Conservation (phyloP, 2,888 invertebrate species). For the Mantis religiosa region DNA sequence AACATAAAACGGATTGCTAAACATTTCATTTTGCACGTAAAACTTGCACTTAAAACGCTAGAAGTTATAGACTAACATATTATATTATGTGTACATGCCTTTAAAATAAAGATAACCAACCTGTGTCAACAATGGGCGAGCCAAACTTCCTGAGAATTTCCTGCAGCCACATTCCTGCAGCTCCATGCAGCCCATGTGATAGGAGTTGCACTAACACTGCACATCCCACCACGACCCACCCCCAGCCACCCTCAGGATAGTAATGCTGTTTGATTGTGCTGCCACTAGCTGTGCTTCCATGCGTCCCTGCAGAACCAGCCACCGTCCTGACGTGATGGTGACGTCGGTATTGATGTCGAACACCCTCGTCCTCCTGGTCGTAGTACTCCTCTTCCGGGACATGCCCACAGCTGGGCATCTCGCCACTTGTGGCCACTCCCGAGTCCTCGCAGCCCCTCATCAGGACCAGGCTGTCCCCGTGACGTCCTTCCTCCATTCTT, state of each 20-base stretch:
- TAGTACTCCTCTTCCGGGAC: constrained; percentile 38
- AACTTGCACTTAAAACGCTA: too few relatives aligned
- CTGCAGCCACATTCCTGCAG: constrained; percentile 26
- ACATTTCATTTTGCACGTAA: too few relatives aligned
- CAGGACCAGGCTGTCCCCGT: constrained; percentile 28
- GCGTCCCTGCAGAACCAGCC: constrained; percentile 45
- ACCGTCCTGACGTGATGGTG: constrained; percentile 25
- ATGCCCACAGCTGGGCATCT: constrained; percentile 39
- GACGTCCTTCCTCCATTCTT: constrained; percentile 14
- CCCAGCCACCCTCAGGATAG: constrained; percentile 46
- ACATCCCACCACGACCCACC: constrained; percentile 73
- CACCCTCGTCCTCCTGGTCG: background rate
- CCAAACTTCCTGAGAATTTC: constrained; percentile 22
- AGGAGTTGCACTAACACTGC: constrained; percentile 70
- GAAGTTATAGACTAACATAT: too few relatives aligned
- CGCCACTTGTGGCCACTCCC: constrained; percentile 41
- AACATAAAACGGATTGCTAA: too few relatives aligned
- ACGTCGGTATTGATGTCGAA: constrained; percentile 29
- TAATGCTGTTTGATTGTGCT: constrained; percentile 51
- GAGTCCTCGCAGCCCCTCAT: constrained; percentile 38
- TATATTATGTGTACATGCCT: too few relatives aligned
- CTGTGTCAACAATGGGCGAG: background rate
- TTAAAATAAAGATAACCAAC: background rate
- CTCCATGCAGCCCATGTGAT: constrained; percentile 64
- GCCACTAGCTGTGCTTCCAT: constrained; percentile 50